Evolutionary conservation across 2,888 invertebrate species (phyloP), one percentile per base, ranked within the genome.

Genomic region (Podabrus alpinus): DNA sequence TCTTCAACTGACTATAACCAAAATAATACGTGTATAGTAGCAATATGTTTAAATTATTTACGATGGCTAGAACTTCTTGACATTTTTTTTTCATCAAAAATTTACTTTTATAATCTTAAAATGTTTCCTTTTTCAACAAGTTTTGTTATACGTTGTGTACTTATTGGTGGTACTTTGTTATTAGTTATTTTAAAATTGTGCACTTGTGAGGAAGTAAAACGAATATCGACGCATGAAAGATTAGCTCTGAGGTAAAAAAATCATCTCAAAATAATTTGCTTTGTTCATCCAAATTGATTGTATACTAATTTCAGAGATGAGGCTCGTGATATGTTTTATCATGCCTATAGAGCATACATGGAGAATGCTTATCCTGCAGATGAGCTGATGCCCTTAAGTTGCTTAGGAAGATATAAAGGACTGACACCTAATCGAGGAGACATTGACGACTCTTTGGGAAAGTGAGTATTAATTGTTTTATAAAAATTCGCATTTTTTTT

Each of bases 301-400:
- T 74, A n/a, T 66, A 77, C 64, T 59, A 68, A 59, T 89, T 89
- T 61, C 84, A 97, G 97, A 86, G 95, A 96, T 83, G 95, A 97
- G 88, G 92, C 97, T 13, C 90, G 95, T 73, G 94, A 95, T 84
- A 98, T 99, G 97, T 98, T 98, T 87, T 96, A 97, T 86, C 98
- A 98, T 90, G 98, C 97, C 3, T 98, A 97, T 86, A 90, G 94
- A 84, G 95, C 97, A 1, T 98, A 98, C 84, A 98, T 98, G 97
- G 95, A 95, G 83, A 94, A 98, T 89, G 99, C 99, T 13, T 99
- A 96, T 88, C 99, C 99, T 70, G 98, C 98, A 15, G 99, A 99
- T 89, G 99, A 99, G 88, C 88, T 99, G 80, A 98, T 98, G 98
- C 99, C 99, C 1, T 89, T 99, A 59, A 96, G 95, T 84, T 99